These are phyloP conservation scores for Tetrax tetrax DNA, from an alignment of 2,113 vertebrate genomes.

Conservation along the genomic window DNA sequence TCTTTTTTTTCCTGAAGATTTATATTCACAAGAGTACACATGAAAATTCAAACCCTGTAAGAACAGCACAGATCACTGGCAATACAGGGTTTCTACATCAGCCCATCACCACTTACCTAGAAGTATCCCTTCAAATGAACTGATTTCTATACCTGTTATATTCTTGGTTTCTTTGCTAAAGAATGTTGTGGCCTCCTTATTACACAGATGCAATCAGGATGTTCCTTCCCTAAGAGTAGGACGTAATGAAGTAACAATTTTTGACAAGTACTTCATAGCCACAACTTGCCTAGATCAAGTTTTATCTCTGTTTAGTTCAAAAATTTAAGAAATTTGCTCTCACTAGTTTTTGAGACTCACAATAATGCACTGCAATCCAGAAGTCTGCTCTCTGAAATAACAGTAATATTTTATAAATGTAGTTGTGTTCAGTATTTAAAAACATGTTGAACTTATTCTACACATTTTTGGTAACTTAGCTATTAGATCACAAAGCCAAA, in stretches of 20 bases:
- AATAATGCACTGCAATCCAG: background rate
- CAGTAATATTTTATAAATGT: background rate
- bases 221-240: background rate
- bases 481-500: background rate
- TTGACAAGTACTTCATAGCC: background rate
- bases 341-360: background rate
- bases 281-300: background rate
- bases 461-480: background rate
- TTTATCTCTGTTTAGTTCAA: background rate
- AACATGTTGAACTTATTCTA: background rate
- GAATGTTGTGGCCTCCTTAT: background rate
- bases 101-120: background rate
- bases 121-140: background rate
- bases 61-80: background rate
- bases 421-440: background rate
- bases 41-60: background rate
- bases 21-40: background rate
- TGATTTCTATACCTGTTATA: background rate
- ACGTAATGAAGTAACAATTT: background rate
- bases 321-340: background rate
- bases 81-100: background rate
- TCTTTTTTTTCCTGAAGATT: background rate
- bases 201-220: background rate
- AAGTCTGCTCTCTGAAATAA: background rate
- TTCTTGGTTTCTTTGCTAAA: background rate